phyloP scores from a whole-genome alignment of 1,140 invertebrate species.

The Cyclargus thomasi region DNA sequence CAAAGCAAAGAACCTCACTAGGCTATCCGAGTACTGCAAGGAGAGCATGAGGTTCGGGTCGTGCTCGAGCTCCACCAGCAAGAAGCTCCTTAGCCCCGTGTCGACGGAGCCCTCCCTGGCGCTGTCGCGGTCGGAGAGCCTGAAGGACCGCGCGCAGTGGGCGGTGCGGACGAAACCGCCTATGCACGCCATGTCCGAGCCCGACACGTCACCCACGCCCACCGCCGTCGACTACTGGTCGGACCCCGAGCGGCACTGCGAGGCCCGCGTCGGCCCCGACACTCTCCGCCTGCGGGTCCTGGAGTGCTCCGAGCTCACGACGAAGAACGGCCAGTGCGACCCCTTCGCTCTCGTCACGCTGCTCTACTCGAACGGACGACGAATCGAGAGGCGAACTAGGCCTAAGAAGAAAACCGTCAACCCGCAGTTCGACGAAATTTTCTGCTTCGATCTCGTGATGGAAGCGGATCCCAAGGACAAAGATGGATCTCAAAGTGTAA shows the following conservation, averaged over 20 bases:
- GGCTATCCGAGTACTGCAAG: constrained; percentile 66
- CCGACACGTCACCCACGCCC: constrained; percentile 57
- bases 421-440: constrained; percentile 91
- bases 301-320: constrained; percentile 91
- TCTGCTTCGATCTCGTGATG: constrained; percentile 87
- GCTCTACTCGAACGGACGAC: constrained; percentile 86
- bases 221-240: constrained; percentile 71
- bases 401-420: constrained; percentile 92
- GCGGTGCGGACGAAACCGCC: constrained; percentile 51
- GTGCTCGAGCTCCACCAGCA: constrained; percentile 68
- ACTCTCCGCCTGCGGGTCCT: constrained; percentile 79
- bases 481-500: constrained; percentile 75
- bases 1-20: constrained; percentile 61
- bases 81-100: constrained; percentile 57
- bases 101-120: constrained; percentile 54
- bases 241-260: constrained; percentile 65
- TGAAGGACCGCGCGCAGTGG: constrained; percentile 65
- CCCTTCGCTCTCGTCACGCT: constrained; percentile 89
- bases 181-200: constrained; percentile 60
- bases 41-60: constrained; percentile 68
- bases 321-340: constrained; percentile 93
- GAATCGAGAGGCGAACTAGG: constrained; percentile 88
- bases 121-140: constrained; percentile 63
- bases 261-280: constrained; percentile 59
- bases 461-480: constrained; percentile 75